Base-by-base conservation (phyloP, 2,797 vertebrate species). In the Eleutherodactylus coqui region DNA sequence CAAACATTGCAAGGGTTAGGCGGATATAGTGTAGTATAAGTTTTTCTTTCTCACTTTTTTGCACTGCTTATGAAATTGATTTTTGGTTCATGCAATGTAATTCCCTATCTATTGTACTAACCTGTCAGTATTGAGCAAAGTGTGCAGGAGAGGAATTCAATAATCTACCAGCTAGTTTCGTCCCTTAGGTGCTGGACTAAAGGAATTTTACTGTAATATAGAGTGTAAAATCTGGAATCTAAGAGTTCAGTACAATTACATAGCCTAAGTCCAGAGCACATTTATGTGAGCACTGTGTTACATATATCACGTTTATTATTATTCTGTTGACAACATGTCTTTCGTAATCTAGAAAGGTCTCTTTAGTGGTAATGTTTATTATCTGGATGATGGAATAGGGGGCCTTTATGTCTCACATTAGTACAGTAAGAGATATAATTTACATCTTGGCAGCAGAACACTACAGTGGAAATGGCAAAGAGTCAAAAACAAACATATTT, bases 401-500 rank as follows among this genome's bases (percentile, higher is more conserved):
- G 41, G 5, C 41, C 34, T 51, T 81, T 16, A 49, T 49, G 21
- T 81, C 45, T 38, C 62, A 82, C 21, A 69, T 36, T 69, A 81
- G 27, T 69, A 47, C 45, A 69, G 45, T 47, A 53, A n/a, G 11
- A 49, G 43, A 82, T 14, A 70, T 70, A 38, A 27, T 82, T 82
- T 82, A 70, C 11, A 51, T 4, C 13, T 70, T 82, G 64, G 32
- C 43, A 70, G 29, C 7, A 17, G 47, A 47, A 14, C 43, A 49
- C 29, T 34, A 69, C 62, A 51, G 79, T 51, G 45, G 45, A 34
- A 69, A 82, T 69, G 32, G 45, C 45, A 53, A 19, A 62, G 36
- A 69, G 27, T 69, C 43, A 81, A 81, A 82, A 82, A 53, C 62
- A 51, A 82, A 82, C 78, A 80, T 53, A n/a, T 38, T 67, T 82